Evolutionary conservation across 2,797 vertebrate genomes (phyloP).

Genomic region (Uromys caudimaculatus): DNA sequence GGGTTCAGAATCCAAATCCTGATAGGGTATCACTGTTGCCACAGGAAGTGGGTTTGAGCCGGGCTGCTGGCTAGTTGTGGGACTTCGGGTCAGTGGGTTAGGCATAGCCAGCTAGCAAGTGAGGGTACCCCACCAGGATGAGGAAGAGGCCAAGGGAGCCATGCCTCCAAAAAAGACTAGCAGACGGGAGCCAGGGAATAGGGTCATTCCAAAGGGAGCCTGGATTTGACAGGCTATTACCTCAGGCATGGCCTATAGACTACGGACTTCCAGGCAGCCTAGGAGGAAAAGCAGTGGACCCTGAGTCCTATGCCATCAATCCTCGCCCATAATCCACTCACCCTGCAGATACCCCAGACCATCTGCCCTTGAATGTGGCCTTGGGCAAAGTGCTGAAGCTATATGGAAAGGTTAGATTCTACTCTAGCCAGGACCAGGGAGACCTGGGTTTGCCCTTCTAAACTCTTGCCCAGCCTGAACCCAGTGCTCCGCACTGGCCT

Average conservation of each 20-base stretch:
- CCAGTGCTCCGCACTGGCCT: slow-evolving; percentile 90
- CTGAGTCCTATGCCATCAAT: neutral
- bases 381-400: neutral
- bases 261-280: neutral
- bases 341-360: neutral
- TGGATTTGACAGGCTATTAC: neutral
- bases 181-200: neutral
- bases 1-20: neutral
- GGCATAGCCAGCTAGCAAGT: neutral
- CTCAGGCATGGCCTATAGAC: neutral
- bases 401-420: accelerated
- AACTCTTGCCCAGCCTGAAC: neutral
- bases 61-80: neutral
- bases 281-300: neutral
- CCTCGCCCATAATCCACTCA: neutral
- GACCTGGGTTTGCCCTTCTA: neutral
- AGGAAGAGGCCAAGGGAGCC: neutral
- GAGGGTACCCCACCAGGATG: neutral
- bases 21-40: neutral
- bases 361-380: neutral
- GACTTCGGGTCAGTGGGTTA: neutral
- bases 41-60: neutral
- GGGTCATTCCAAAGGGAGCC: neutral
- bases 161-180: neutral
- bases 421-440: neutral